These are phyloP conservation scores for Anniella stebbinsi DNA, from an alignment of 2,797 vertebrate species.

Conservation along the genomic window DNA sequence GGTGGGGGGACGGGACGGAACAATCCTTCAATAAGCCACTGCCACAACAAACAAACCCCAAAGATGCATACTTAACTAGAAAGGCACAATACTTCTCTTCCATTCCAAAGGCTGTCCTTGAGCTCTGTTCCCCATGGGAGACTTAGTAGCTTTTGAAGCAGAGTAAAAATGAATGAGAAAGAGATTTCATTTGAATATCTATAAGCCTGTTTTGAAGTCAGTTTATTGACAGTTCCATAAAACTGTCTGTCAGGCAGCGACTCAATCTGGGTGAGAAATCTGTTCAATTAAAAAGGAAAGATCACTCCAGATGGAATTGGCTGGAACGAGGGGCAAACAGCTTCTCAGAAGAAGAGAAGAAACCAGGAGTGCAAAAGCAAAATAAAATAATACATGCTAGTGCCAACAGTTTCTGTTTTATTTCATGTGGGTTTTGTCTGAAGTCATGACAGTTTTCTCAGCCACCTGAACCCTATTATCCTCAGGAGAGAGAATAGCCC, in stretches of 20 bases:
- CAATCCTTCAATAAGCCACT: conserved; percentile 20
- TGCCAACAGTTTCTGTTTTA: conserved; percentile 52
- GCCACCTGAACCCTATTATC: conserved; percentile 54
- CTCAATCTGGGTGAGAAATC: conserved; percentile 77
- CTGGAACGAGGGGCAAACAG: conserved; percentile 41
- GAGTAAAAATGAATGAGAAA: conserved; percentile 48
- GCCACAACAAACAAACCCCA: conserved; percentile 14
- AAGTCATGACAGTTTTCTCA: conserved; percentile 51
- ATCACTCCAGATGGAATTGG: conserved; percentile 72
- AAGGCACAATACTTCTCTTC: background rate
- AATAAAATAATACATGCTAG: background rate
- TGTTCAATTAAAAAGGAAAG: conserved; percentile 65
- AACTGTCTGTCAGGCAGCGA: conserved; percentile 73
- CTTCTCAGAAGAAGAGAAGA: conserved; percentile 57
- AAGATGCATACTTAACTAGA: background rate
- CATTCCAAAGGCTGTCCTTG: conserved; percentile 46
- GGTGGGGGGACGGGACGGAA: background rate
- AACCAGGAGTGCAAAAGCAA: conserved; percentile 3
- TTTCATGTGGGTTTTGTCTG: conserved; percentile 50
- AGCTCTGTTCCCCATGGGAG: background rate
- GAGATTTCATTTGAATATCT: conserved; percentile 62
- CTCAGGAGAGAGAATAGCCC: conserved; percentile 61
- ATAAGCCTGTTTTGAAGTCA: conserved; percentile 52
- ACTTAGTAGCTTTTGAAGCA: background rate
- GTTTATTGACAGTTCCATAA: conserved; percentile 74